Evolutionary conservation across 2,113 vertebrate genomes (phyloP).

Genomic region (Ailuropoda melanoleuca): DNA sequence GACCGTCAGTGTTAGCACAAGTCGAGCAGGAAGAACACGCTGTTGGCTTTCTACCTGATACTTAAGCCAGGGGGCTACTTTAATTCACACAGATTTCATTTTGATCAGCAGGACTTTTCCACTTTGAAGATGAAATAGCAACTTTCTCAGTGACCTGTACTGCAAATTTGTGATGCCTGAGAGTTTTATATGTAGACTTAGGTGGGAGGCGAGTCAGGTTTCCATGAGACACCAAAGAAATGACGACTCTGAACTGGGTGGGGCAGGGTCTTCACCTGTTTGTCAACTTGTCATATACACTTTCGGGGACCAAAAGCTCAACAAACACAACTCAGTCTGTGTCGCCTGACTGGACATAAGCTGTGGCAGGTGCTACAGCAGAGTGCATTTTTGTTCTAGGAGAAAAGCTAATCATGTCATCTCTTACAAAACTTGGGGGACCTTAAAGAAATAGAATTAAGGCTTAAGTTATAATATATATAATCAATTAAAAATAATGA

Average conservation of each 20-base stretch:
- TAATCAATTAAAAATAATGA: conserved; percentile 66
- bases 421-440: background rate
- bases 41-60: conserved; percentile 24
- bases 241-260: background rate
- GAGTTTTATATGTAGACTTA: background rate
- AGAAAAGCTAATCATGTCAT: conserved; percentile 28
- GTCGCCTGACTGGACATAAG: background rate
- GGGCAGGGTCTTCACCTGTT: conserved; percentile 27
- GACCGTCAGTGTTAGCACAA: conserved; percentile 59
- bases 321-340: background rate
- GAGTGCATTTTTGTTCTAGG: background rate
- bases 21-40: background rate
- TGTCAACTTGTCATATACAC: background rate
- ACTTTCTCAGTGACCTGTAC: background rate
- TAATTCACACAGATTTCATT: conserved; percentile 24
- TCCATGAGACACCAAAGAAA: conserved; percentile 70
- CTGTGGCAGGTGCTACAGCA: background rate
- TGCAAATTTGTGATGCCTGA: background rate
- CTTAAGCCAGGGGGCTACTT: conserved; percentile 21
- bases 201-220: conserved; percentile 49
- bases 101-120: conserved; percentile 48
- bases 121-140: conserved; percentile 38
- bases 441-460: conserved; percentile 36
- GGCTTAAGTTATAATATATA: conserved; percentile 22
- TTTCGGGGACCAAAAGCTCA: conserved; percentile 27